Base-by-base conservation (phyloP, 35 echinoderm and acorn worm species). In the Apostichopus japonicus region DNA sequence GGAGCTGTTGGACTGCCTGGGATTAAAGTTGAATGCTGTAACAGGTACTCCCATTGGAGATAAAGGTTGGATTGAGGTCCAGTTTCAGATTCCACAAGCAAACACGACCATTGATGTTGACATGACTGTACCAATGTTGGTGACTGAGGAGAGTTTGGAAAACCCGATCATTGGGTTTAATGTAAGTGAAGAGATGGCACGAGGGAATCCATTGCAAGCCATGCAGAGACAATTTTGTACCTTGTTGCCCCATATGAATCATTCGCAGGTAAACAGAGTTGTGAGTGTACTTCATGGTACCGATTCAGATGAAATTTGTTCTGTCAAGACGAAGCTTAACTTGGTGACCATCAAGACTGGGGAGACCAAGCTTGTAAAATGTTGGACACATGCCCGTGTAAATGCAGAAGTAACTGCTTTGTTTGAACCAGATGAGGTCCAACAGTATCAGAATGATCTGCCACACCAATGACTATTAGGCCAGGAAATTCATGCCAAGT, bases 161-260 rank as follows among this genome's bases (percentile, higher is more conserved):
- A 10, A 67, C 87, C 87, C 87, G 6, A 70, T 90, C 9, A 75
- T 90, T 73, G 87, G 87, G 15, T 90, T 72, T 21, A 90, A 90
- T 52, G 87, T 90, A 15, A 90, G 72, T 6, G 87, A 90, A 21
- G 87, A 90, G 70, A 53, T 90, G 19, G 27, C 87, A 23, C 61
- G 61, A n/a, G 53, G 44, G 8, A 24, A 72, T 10, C 53, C 87
- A n/a, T n/a, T n/a, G n/a, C n/a, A n/a, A n/a, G n/a, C n/a, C n/a
- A n/a, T n/a, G n/a, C n/a, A n/a, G n/a, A n/a, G n/a, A n/a, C 9
- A 17, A 6, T 23, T 73, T 25, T 19, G 14, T 90, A 10, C 58
- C 58, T 21, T 90, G 4, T 22, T 90, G 73, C 87, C 87, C 16
- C 62, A 75, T 6, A 72, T 90, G 33, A 76, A 62, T n/a, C n/a